phyloP scores from a whole-genome alignment of 2,113 vertebrate genomes.

The Atrichornis clamosus region DNA sequence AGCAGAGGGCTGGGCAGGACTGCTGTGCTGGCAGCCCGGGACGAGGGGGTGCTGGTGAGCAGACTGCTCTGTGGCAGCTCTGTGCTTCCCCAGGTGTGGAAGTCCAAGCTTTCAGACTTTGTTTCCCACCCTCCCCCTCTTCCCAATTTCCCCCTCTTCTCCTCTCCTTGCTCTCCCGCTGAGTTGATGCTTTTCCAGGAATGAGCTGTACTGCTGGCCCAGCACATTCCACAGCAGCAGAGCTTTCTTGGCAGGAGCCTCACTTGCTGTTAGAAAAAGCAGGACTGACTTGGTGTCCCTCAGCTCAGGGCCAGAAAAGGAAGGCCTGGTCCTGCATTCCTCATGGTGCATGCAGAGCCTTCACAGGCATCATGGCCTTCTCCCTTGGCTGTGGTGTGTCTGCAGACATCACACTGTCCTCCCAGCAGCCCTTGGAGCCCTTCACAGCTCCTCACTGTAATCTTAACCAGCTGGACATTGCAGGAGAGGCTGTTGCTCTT shows the following conservation, averaged over 20 bases:
- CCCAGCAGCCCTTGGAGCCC: neutral
- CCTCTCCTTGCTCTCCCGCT: constrained; percentile 48
- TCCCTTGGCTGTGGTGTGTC: neutral
- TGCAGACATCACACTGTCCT: neutral
- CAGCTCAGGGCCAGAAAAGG: constrained; percentile 36
- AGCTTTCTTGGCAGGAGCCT: constrained; percentile 57
- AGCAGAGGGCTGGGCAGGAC: neutral
- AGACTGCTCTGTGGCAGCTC: neutral
- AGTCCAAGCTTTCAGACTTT: neutral
- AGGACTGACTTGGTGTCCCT: constrained; percentile 21
- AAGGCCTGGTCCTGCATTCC: neutral
- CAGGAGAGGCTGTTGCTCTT: neutral
- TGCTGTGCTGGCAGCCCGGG: neutral
- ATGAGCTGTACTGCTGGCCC: constrained; percentile 67
- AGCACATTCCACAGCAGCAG: constrained; percentile 71
- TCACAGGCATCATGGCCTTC: neutral
- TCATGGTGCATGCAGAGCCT: neutral
- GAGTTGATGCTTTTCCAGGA: constrained; percentile 71
- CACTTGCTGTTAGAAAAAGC: constrained; percentile 33
- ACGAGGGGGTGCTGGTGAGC: neutral
- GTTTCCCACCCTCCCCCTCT: constrained; percentile 51
- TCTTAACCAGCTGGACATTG: neutral
- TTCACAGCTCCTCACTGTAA: neutral
- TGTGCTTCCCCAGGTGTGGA: constrained; percentile 24
- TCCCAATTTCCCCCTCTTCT: constrained; percentile 14